Evolutionary conservation across 2,888 invertebrate species (phyloP), one percentile per base, ranked within the genome.

Genomic region (Schrankia costaestrigalis): DNA sequence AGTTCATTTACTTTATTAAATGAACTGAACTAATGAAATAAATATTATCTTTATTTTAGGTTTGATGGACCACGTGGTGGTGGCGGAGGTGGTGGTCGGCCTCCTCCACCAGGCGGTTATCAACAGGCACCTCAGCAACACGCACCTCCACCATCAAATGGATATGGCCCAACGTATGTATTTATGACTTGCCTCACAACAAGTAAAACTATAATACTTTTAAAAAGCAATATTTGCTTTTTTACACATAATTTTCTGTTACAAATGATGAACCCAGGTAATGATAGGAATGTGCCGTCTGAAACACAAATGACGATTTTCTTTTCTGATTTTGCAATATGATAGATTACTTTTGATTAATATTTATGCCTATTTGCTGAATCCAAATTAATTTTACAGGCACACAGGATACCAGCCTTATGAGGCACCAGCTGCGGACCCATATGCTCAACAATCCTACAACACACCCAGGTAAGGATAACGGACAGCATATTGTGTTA

Each of bases 281-380:
- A 73, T 70, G 86, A 86, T 85, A 86, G 86, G 86, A 86, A 86
- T 85, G 86, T 86, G 86, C 86, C 85, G 86, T 84, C 86, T 83
- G 78, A 86, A 78, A 86, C 85, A 85, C 41, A 78, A 31, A 70
- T 86, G 86, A 82, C 81, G 85, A 76, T 74, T 70, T 44, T 59
- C 55, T 59, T 46, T 41, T 50, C 83, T 85, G 84, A 83, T 30
- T 29, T 19, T 4, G 5, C 11, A n/a, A 13, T 13, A 3, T 1
- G 3, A 9, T 12, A 10, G n/a, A n/a, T 15, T 11, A 4, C 14
- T 11, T 3, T 25, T 6, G n/a, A 13, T 7, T n/a, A 25, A 13
- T 12, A 3, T 25, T 17, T 17, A 2, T 11, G n/a, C 3, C 3
- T 8, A 10, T 17, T 11, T 8, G 6, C 17, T 24, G 2, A 26